A percentile compares a stretch with the other conserved stretches of the same genome.
Evolutionary conservation across 2,113 vertebrate genomes (phyloP).

Genomic region (Nothoprocta pentlandii): DNA sequence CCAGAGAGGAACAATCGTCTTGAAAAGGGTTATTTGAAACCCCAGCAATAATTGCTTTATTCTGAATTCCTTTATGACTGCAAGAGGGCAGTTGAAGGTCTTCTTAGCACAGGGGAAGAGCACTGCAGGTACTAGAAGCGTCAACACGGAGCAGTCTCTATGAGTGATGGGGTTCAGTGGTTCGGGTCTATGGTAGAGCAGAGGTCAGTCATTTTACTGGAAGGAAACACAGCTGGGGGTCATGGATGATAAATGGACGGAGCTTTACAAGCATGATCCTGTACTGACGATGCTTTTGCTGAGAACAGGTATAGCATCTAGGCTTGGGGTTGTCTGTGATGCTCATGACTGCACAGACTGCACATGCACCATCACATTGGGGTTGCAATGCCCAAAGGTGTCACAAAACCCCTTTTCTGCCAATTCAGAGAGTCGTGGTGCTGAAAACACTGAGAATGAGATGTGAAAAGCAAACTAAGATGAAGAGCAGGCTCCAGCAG

Average conservation of each 20-base stretch:
- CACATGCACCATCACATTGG: neutral
- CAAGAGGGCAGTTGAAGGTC: neutral
- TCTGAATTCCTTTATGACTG: neutral
- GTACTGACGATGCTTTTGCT: neutral
- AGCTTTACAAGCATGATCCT: neutral
- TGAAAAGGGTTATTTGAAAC: constrained; percentile 26
- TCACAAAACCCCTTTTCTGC: neutral
- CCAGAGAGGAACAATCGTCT: neutral
- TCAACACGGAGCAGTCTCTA: neutral
- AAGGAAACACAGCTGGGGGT: neutral
- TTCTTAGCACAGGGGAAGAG: neutral
- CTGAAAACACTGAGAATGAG: neutral
- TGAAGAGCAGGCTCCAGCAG: neutral
- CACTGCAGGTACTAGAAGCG: accelerated
- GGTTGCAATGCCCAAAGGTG: neutral
- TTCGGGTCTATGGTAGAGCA: neutral
- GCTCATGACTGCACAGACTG: no score
- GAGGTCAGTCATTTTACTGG: neutral
- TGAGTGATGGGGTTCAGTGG: neutral
- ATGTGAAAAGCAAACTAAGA: neutral
- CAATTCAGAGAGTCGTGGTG: neutral
- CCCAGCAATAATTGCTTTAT: neutral
- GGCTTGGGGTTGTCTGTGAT: neutral
- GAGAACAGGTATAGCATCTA: neutral
- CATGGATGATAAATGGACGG: accelerated